Conservation (phyloP, 30 jellyfish, hydroid and myxozoan genomes). For the Phacellophora camtschatica region DNA sequence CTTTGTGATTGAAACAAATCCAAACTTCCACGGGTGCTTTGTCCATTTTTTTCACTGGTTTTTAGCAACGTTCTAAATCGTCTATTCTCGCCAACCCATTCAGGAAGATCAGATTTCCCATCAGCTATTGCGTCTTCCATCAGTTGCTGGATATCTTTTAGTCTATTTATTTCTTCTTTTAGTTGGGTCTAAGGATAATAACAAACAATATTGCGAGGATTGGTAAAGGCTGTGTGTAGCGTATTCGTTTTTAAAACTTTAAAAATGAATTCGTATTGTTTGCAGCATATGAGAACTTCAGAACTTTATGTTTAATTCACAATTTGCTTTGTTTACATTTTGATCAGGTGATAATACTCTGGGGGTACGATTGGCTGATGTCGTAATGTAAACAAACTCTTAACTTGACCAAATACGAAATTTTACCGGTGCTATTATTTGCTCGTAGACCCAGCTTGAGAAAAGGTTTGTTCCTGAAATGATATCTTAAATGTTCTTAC, state of each 20-base stretch:
- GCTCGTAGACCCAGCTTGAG: not conserved
- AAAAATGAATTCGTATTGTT: too few relatives aligned
- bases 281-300: too few relatives aligned
- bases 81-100: constrained; percentile 88
- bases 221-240: too few relatives aligned
- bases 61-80: constrained; percentile 72
- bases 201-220: too few relatives aligned
- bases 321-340: too few relatives aligned
- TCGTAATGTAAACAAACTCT: too few relatives aligned
- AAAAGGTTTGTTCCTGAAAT: not conserved
- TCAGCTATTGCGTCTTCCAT: constrained; percentile 81
- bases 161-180: constrained; percentile 88
- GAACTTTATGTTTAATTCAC: too few relatives aligned
- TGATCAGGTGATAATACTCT: too few relatives aligned
- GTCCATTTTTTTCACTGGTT: constrained; percentile 36
- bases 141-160: constrained; percentile 72
- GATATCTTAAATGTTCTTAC: not conserved
- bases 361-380: too few relatives aligned
- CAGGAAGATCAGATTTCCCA: constrained; percentile 85
- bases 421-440: not conserved
- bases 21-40: not conserved
- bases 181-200: constrained; percentile 85
- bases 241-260: too few relatives aligned
- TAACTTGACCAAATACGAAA: too few relatives aligned
- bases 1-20: constrained; percentile 31